A percentile compares a stretch with the other conserved stretches of the same genome.
These are phyloP conservation scores for Drosophila bipectinata DNA, from an alignment of 1,140 invertebrate genomes.

Conservation along the genomic window DNA sequence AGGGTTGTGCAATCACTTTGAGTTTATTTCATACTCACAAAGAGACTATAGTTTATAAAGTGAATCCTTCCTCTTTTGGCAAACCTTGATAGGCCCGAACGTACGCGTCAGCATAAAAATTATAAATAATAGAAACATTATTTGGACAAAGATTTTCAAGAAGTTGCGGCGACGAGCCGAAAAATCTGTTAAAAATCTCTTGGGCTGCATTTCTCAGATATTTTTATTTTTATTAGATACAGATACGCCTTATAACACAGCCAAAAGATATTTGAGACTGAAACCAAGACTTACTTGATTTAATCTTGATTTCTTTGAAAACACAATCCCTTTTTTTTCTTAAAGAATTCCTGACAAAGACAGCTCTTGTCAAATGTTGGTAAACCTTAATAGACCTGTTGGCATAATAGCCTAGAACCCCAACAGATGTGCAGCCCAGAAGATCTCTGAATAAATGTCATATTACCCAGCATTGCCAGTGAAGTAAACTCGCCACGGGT, in stretches of 20 bases:
- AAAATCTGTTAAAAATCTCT: too few relatives aligned
- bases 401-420: constrained; percentile 34
- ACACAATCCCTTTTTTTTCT: background rate
- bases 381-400: constrained; percentile 34
- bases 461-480: constrained; percentile 47
- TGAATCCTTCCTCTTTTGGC: background rate
- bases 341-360: constrained; percentile 11
- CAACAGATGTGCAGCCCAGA: constrained; percentile 47
- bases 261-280: too few relatives aligned
- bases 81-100: background rate
- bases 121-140: background rate
- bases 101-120: background rate
- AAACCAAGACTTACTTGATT: too few relatives aligned
- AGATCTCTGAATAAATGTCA: constrained; percentile 50
- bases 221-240: too few relatives aligned
- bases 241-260: too few relatives aligned
- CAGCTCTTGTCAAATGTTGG: constrained; percentile 6
- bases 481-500: constrained; percentile 36
- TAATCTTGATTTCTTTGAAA: too few relatives aligned
- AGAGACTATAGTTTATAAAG: background rate
- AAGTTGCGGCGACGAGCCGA: too few relatives aligned
- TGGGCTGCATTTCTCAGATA: too few relatives aligned
- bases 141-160: too few relatives aligned
- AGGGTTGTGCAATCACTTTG: background rate
- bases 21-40: too few relatives aligned